A percentile compares a stretch with the other conserved stretches of the same genome.
These are phyloP conservation scores for Albula goreensis DNA, from an alignment of 2,113 vertebrate species.

Conservation along the genomic window DNA sequence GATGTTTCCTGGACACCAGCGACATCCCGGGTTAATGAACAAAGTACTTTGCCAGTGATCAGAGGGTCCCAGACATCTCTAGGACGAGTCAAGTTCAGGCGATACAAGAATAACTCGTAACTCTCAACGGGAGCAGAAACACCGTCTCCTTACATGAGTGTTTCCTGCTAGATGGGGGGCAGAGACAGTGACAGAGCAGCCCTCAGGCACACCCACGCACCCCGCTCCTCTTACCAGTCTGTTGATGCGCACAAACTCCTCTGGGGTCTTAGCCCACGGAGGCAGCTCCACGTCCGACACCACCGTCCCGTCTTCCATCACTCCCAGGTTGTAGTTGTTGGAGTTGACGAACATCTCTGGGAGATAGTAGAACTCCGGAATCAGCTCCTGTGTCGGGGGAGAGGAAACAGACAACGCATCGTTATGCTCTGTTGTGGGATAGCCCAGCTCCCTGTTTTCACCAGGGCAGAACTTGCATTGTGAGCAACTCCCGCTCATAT, in stretches of 20 bases:
- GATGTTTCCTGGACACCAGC: not conserved
- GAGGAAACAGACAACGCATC: not conserved
- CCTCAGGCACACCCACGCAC: not conserved
- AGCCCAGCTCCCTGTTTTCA: not conserved
- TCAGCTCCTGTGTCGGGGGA: constrained; percentile 83
- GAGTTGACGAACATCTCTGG: constrained; percentile 98
- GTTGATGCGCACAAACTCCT: constrained; percentile 96
- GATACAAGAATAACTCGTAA: constrained; percentile 51
- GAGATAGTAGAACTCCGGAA: constrained; percentile 98
- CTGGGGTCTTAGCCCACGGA: constrained; percentile 93
- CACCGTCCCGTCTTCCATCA: constrained; percentile 93
- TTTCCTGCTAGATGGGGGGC: constrained; percentile 32
- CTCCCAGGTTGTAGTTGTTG: constrained; percentile 93
- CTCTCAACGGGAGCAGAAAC: constrained; percentile 50
- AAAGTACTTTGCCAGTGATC: not conserved
- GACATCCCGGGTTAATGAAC: not conserved
- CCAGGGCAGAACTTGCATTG: not conserved
- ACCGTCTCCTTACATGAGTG: constrained; percentile 59
- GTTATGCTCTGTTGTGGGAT: not conserved
- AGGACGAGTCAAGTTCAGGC: constrained; percentile 46
- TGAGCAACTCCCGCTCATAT: not conserved
- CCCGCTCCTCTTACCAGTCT: constrained; percentile 73
- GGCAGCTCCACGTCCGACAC: constrained; percentile 97
- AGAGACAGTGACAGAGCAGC: not conserved
- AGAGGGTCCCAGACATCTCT: constrained; percentile 34